Percentiles rank a stretch among this genome's conserved stretches.
These are phyloP conservation scores for Sesamia nonagrioides DNA, from an alignment of 1,140 invertebrate species.

Conservation along the genomic window DNA sequence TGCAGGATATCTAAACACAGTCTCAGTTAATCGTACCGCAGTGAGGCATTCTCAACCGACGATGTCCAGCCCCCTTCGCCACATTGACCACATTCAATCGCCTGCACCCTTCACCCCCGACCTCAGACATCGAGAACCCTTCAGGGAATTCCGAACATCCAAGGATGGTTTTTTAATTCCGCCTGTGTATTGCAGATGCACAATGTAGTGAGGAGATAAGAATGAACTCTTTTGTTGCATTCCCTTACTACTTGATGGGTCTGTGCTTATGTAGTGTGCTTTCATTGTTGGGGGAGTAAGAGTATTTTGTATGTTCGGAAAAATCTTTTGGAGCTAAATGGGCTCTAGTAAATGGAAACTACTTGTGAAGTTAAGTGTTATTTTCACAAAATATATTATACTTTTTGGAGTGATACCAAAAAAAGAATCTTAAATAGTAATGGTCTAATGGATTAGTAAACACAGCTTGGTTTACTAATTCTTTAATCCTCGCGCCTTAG, in stretches of 20 bases:
- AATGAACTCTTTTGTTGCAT: slow-evolving; percentile 55
- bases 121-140: slow-evolving; percentile 60
- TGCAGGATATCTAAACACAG: slow-evolving; percentile 50
- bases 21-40: slow-evolving; percentile 68
- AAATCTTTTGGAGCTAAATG: background rate
- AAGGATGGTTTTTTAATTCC: slow-evolving; percentile 71
- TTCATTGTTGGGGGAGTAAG: slow-evolving; percentile 16
- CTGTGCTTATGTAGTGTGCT: slow-evolving; percentile 20
- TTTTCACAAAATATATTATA: background rate
- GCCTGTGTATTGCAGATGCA: slow-evolving; percentile 65
- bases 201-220: slow-evolving; percentile 57
- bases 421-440: too few relatives aligned
- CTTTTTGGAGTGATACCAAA: background rate
- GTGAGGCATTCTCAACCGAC: slow-evolving; percentile 63
- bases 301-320: slow-evolving; percentile 36
- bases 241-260: slow-evolving; percentile 35
- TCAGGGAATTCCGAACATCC: slow-evolving; percentile 61
- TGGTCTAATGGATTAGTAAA: too few relatives aligned
- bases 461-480: too few relatives aligned
- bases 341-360: background rate
- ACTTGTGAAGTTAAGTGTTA: background rate
- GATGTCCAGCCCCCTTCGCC: slow-evolving; percentile 61
- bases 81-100: slow-evolving; percentile 77
- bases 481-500: too few relatives aligned
- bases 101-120: slow-evolving; percentile 62